Base-by-base conservation (phyloP, 2,113 vertebrate genomes). In the Dasyurus viverrinus region DNA sequence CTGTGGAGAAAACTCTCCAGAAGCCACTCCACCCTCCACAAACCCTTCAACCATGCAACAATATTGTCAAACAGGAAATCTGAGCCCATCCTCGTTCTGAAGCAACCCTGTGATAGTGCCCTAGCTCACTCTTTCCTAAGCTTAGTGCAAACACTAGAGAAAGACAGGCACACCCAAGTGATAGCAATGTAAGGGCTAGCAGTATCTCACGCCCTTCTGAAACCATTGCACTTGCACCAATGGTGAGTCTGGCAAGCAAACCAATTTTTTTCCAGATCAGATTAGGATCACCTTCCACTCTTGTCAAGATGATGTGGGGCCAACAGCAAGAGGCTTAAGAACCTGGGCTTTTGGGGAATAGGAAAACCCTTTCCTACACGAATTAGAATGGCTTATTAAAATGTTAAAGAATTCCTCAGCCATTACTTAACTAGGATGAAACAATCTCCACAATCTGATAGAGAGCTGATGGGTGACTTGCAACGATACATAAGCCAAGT, bases 401-500 rank as follows among this genome's bases (percentile, higher is more conserved):
- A 42, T 16, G 8, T 42, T 42, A 84, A 84, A 48, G 30, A 92
- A 26, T 25, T 60, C 24, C 30, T 53, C 52, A 42, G 23, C 11
- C 50, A 92, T 8, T n/a, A 54, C 57, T 93, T 89, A 90, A 84
- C 90, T 92, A 26, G 26, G 84, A 2, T 93, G 96, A 68, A 0
- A 90, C 93, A 93, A n/a, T 95, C 96, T 36, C 84, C 93, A 90
- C 95, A 95, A 94, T 89, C n/a, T 93, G 46, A 76, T 96, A 95
- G 97, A 96, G 23, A 97, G n/a, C 89, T 95, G 94, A 94, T 94
- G 96, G 95, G 36, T 96, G 23, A 96, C 94, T 95, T 97, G 95
- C 96, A 94, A 16, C 6, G 12, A 92, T 84, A n/a, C 93, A 36
- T 93, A 89, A 30, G 1, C 2, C 97, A 96, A 26, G 90, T 96